Conservation (phyloP, 1,140 invertebrate species). For the Sinella curviseta region DNA sequence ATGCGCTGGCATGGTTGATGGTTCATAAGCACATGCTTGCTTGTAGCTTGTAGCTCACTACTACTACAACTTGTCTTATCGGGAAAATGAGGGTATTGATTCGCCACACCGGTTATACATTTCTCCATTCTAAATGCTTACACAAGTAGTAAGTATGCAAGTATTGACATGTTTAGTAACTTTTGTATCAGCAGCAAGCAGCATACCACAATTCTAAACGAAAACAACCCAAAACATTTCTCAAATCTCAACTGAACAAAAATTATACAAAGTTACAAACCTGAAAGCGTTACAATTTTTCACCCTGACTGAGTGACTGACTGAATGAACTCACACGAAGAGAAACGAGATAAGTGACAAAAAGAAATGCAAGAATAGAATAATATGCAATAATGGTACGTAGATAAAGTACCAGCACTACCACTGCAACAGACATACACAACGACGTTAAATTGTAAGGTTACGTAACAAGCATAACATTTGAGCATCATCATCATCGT, state of each 20-base stretch:
- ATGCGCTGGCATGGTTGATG: neutral
- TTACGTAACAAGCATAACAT: slow-evolving; percentile 1
- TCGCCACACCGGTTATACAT: too few relatives aligned
- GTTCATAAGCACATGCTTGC: neutral
- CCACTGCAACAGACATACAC: neutral
- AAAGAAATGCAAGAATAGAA: neutral
- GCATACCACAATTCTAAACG: neutral
- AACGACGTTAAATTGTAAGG: neutral
- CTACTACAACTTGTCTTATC: too few relatives aligned
- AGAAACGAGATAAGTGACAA: neutral
- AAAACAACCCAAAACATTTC: neutral
- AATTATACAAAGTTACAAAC: neutral
- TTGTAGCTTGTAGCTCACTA: too few relatives aligned
- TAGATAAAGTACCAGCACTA: too few relatives aligned
- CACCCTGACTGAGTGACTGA: neutral
- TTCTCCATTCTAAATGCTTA: too few relatives aligned
- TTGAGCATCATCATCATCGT: neutral
- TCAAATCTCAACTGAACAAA: neutral
- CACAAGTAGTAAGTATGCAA: too few relatives aligned
- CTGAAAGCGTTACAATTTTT: neutral
- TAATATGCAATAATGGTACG: neutral
- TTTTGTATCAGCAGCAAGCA: neutral
- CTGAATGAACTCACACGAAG: neutral
- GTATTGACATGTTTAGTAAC: neutral
- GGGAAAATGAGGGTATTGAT: too few relatives aligned